Evolutionary conservation across 2,888 invertebrate genomes (phyloP), one percentile per base, ranked within the genome.

Genomic region (Eilema depressum): DNA sequence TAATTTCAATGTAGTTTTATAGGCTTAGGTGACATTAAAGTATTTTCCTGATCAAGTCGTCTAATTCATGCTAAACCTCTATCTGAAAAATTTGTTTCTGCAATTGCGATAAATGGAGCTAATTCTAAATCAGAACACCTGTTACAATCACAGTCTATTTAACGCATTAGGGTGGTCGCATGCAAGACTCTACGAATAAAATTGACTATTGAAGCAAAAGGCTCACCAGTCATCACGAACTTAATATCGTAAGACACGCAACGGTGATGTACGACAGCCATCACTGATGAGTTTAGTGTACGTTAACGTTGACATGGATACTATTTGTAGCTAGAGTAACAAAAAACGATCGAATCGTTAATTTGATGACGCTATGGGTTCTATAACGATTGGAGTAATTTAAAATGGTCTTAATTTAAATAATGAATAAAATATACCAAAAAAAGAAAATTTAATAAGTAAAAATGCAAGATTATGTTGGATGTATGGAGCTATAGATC

Each of bases 201-300:
- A 76, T 74, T 41, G 64, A 73, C 72, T 73, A 69, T 71, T 66
- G 71, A 69, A 70, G 74, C 77, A 70, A 79, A 77, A 77, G 66
- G 79, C 73, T 59, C 59, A 72, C 74, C 71, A 69, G 74, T 59
- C 57, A 41, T 73, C 65, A 66, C 71, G 70, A 81, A 75, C 73
- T 75, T 80, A 79, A 80, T 78, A 66, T 73, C 64, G 56, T 69
- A 77, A 75, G 72, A 70, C 83, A 83, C 84, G 83, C 83, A 75
- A 83, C 71, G 47, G 56, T 81, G 72, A 80, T 76, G 56, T 70
- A 75, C 68, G 62, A 64, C 71, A 26, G 70, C 64, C 68, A 75
- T 76, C 77, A 73, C 68, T 62, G 70, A 69, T 75, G 71, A 79
- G 68, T 41, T 66, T 62, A 68, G 66, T 60, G 61, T 71, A 74